Evolutionary conservation across 92 coral and sea anemone genomes (phyloP), one percentile per base, ranked within the genome.

Genomic region (Parazoanthus atlanticus): DNA sequence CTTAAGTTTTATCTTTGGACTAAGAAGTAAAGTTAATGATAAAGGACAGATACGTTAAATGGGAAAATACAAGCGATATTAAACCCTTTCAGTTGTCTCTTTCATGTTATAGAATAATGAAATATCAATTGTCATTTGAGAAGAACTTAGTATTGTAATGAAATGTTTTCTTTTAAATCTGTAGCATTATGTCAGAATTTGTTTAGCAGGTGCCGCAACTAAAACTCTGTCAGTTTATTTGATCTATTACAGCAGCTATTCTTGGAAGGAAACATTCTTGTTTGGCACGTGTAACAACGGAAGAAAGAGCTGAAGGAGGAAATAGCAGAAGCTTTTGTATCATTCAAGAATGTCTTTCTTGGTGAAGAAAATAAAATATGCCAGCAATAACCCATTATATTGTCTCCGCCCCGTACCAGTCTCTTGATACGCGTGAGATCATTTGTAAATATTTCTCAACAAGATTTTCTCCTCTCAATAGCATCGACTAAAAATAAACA

Each of bases 181-280:
- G 32, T 78, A 46, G 82, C 32, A 17, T 78, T 78, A 78, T 28
- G 82, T 78, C 82, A 78, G 82, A 43, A 78, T 78, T n/a, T 23
- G 36, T 78, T 78, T 46, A 78, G 82, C 82, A 78, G 82, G 82
- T 78, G 65, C 82, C 10, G 17, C 38, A 31, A 41, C 15, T 78
- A 2, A n/a, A 43, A 26, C 32, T 17, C 8, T 78, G 81, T 25
- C 81, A 77, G 32, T n/a, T 78, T 43, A 21, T n/a, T 38, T 28
- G 2, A 47, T 16, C 23, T 11, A 2, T 52, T 41, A 26, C 33
- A 26, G 46, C 38, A 11, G 21, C 33, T 78, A 21, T 15, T 29
- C 7, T 72, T 29, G 40, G 19, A 11, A 30, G 23, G 38, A 28
- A 4, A 16, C 23, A 25, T 30, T 26, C 76, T 12, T 72, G 76